Conservation (phyloP, 2,797 vertebrate species). For the Ataeniobius toweri region DNA sequence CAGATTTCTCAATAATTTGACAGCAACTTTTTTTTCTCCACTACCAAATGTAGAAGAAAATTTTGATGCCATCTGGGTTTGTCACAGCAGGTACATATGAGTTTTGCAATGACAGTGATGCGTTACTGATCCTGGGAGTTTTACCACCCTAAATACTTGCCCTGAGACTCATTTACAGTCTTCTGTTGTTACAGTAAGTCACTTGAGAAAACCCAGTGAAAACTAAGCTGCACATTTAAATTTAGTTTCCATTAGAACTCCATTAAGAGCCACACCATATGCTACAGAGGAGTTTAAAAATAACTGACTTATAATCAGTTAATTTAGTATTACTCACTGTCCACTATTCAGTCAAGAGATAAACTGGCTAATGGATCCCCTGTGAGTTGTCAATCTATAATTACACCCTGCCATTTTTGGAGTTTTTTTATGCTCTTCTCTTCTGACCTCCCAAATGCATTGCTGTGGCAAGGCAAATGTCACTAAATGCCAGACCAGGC, state of each 20-base stretch:
- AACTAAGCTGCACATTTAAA: conserved; percentile 21
- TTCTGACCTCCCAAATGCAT: conserved; percentile 51
- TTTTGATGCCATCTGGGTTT: background rate
- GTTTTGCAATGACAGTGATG: background rate
- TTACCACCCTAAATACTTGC: background rate
- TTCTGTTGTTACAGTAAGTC: background rate
- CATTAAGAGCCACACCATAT: conserved; percentile 37
- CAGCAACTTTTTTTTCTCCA: background rate
- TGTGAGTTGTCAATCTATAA: conserved; percentile 44
- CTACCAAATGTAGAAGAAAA: background rate
- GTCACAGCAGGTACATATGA: background rate
- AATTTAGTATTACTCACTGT: conserved; percentile 43
- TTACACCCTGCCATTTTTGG: conserved; percentile 23
- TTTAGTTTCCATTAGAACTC: conserved; percentile 26
- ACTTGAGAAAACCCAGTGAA: background rate
- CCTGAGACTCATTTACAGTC: conserved; percentile 10
- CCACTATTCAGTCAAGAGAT: conserved; percentile 34
- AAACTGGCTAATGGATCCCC: conserved; percentile 37
- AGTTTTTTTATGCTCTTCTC: conserved; percentile 24
- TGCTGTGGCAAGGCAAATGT: conserved; percentile 74
- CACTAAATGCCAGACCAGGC: conserved; percentile 78
- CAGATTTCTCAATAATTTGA: background rate
- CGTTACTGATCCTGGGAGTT: background rate
- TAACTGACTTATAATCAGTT: conserved; percentile 36
- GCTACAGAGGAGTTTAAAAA: conserved; percentile 38